phyloP scores from a whole-genome alignment of 2,888 invertebrate genomes.

The Orthosia incerta region DNA sequence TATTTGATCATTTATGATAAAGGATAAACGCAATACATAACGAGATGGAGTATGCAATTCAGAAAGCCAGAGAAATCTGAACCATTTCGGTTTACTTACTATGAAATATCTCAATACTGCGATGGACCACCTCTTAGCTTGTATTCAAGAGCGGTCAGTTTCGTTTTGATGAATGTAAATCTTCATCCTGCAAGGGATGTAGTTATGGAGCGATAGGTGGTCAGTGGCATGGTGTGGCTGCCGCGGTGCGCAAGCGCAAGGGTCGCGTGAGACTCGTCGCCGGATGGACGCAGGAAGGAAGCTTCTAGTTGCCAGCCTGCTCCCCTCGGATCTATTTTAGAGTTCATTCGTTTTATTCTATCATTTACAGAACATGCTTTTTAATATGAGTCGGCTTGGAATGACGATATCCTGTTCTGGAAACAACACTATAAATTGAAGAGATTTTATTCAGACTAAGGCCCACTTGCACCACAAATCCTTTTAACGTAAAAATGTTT shows the following conservation, averaged over 20 bases:
- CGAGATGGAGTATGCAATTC: no score
- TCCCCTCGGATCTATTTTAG: constrained; percentile 90
- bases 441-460: background rate
- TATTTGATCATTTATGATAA: background rate
- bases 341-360: constrained; percentile 85
- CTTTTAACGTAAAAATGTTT: background rate
- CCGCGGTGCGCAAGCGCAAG: constrained; percentile 68
- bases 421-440: background rate
- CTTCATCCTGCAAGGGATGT: constrained; percentile 52
- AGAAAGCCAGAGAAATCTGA: background rate
- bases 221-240: constrained; percentile 71
- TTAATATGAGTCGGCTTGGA: constrained; percentile 45
- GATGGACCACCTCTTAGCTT: background rate
- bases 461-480: background rate
- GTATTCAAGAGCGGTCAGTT: no score
- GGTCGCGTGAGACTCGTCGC: constrained; percentile 88
- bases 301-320: constrained; percentile 88
- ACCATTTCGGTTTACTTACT: background rate
- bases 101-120: background rate
- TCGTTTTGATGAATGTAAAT: constrained; percentile 44
- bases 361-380: constrained; percentile 78
- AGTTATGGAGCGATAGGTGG: constrained; percentile 67
- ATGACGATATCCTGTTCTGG: constrained; percentile 15
- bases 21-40: background rate
- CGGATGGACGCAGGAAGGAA: constrained; percentile 91